Evolutionary conservation across 2,888 invertebrate species (phyloP).

Genomic region (Pteria penguin): DNA sequence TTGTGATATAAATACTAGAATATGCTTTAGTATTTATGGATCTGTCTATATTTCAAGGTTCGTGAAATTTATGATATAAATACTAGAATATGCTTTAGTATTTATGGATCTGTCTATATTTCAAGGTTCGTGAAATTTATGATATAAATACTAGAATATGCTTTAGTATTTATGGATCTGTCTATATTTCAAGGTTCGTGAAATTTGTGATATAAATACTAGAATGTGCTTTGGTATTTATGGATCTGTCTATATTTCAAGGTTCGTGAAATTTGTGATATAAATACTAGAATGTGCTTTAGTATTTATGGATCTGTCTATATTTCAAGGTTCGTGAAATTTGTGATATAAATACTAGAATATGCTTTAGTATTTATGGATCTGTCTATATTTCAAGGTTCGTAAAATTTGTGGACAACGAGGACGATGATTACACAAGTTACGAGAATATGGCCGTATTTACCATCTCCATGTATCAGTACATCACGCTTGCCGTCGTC

Average conservation of each 20-base stretch:
- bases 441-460: conserved; percentile 87
- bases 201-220: too few species aligned
- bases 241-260: not conserved
- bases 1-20: too few species aligned
- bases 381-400: conserved; percentile 71
- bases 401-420: conserved; percentile 72
- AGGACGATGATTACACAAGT: conserved; percentile 69
- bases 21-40: too few species aligned
- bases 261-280: not conserved
- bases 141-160: too few species aligned
- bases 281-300: not conserved
- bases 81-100: too few species aligned
- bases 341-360: conserved; percentile 13
- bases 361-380: not conserved
- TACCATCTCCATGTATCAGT: conserved; percentile 88
- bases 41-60: too few species aligned
- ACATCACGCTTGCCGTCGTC: conserved; percentile 88
- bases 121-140: too few species aligned
- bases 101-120: too few species aligned
- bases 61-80: too few species aligned
- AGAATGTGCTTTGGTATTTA: too few species aligned
- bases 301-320: not conserved
- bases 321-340: conserved; percentile 77
- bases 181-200: not conserved
- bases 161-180: too few species aligned